phyloP scores from a whole-genome alignment of 2,888 invertebrate species.

The Cryptocheilus praepositus region DNA sequence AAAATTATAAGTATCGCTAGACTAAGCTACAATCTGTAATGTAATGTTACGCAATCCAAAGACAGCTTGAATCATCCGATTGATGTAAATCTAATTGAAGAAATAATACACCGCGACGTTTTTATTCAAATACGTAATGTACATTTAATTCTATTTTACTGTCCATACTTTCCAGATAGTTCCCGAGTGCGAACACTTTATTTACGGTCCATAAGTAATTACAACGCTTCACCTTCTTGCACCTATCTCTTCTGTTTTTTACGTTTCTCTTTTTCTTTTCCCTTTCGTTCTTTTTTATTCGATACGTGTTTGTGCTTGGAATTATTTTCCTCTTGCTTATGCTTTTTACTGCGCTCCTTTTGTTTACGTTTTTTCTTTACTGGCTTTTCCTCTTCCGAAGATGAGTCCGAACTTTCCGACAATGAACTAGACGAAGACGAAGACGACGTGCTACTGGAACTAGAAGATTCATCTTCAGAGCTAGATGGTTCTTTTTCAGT shows the following conservation, averaged over 20 bases:
- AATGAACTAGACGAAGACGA: slow-evolving; percentile 45
- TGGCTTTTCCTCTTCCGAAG: slow-evolving; percentile 44
- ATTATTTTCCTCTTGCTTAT: slow-evolving; percentile 38
- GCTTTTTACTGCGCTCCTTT: slow-evolving; percentile 30
- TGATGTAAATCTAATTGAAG: too few species aligned
- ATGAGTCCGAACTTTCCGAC: slow-evolving; percentile 42
- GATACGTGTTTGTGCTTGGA: slow-evolving; percentile 37
- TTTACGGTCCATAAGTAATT: too few species aligned
- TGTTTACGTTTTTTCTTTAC: slow-evolving; percentile 48
- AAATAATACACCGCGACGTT: too few species aligned
- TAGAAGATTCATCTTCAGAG: not conserved
- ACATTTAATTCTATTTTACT: slow-evolving; percentile 34
- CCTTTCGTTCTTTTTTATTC: slow-evolving; percentile 30
- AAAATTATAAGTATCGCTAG: too few species aligned
- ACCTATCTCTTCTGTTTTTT: too few species aligned
- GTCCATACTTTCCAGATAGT: too few species aligned
- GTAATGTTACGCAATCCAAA: too few species aligned
- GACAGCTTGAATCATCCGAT: too few species aligned
- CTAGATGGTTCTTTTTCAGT: slow-evolving; percentile 11
- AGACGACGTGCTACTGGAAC: slow-evolving; percentile 32
- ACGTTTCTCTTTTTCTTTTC: slow-evolving; percentile 44
- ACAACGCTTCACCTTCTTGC: too few species aligned
- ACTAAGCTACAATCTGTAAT: too few species aligned
- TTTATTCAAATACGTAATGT: not conserved
- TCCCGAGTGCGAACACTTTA: too few species aligned